Conservation (phyloP, 2,888 invertebrate species). For the Strigamia maritima region DNA sequence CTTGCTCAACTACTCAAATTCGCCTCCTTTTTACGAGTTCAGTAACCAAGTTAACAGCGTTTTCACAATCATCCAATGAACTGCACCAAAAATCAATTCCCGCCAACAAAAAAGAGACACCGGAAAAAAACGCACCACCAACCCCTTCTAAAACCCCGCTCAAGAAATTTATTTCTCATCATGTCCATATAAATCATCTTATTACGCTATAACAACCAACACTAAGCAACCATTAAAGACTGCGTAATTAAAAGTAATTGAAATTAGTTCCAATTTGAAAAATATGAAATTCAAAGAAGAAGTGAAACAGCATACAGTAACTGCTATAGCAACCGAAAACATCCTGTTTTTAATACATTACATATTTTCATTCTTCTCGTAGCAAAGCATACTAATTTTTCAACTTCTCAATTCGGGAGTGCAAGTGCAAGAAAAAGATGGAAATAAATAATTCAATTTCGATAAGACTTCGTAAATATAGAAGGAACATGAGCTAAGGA, state of each 20-base stretch:
- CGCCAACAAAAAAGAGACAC: background rate
- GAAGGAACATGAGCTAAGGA: background rate
- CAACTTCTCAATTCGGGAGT: background rate
- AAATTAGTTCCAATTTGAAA: background rate
- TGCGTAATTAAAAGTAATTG: background rate
- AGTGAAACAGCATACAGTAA: background rate
- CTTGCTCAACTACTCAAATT: constrained; percentile 6
- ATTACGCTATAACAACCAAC: background rate
- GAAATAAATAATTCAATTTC: constrained; percentile 21
- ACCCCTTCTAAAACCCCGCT: background rate
- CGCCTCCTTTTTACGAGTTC: constrained; percentile 11
- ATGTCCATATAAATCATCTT: constrained; percentile 15
- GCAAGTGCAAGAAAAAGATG: background rate
- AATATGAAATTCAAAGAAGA: background rate
- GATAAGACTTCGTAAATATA: background rate
- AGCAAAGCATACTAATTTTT: background rate
- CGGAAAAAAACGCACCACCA: background rate
- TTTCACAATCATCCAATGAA: constrained; percentile 29
- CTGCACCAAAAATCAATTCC: constrained; percentile 21
- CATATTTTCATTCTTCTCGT: background rate
- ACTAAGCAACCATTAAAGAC: background rate
- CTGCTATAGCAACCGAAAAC: background rate
- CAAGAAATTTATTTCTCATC: constrained; percentile 15
- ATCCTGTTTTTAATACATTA: constrained; percentile 8
- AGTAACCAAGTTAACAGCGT: constrained; percentile 21